Conservation (phyloP, 2,113 vertebrate species). For the Pygoscelis adeliae region DNA sequence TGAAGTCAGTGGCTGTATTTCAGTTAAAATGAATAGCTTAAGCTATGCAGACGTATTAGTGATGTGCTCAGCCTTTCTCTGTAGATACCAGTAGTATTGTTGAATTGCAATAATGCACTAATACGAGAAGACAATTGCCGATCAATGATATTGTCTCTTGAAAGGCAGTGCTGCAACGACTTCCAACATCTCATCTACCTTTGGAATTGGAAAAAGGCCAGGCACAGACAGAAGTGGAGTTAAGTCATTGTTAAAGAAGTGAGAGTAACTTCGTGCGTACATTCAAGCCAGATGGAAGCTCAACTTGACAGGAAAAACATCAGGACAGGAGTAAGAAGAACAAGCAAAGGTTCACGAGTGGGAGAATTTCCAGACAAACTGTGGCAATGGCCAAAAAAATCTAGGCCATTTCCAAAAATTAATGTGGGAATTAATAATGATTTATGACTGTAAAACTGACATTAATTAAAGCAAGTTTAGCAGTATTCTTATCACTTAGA, state of each 20-base stretch:
- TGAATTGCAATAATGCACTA: not conserved
- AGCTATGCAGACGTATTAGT: not conserved
- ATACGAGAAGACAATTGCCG: not conserved
- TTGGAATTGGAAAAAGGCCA: not conserved
- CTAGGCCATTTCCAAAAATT: constrained; percentile 59
- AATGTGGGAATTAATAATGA: constrained; percentile 67
- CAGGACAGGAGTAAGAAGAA: not conserved
- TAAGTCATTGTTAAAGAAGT: not conserved
- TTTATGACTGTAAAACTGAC: constrained; percentile 65
- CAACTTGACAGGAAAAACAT: constrained; percentile 33
- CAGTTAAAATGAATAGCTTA: not conserved
- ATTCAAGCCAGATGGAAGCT: constrained; percentile 5
- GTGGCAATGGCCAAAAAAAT: constrained; percentile 49
- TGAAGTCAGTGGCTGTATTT: not conserved
- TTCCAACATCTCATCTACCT: not conserved
- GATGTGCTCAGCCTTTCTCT: not conserved
- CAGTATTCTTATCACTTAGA: constrained; percentile 67
- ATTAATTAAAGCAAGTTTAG: constrained; percentile 72
- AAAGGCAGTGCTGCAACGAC: not conserved
- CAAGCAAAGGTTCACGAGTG: not conserved
- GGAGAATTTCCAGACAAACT: constrained; percentile 45
- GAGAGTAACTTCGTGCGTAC: not conserved
- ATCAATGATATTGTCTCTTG: not conserved
- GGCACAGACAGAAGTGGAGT: not conserved
- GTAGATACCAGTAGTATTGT: not conserved